A percentile compares a stretch with the other conserved stretches of the same genome.
phyloP scores from a whole-genome alignment of 2,888 invertebrate species.

The Nymphalis urticae region DNA sequence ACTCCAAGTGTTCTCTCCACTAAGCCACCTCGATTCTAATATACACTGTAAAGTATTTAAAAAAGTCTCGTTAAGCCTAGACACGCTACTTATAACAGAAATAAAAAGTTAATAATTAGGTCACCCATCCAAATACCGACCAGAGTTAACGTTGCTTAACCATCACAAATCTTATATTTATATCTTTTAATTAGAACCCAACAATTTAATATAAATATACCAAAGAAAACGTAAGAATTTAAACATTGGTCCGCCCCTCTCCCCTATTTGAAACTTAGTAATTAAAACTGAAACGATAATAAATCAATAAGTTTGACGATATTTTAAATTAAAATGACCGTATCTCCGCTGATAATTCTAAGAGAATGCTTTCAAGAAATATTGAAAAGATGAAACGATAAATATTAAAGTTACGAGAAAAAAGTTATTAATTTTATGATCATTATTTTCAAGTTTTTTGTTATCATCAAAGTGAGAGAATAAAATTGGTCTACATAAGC shows the following conservation, averaged over 20 bases:
- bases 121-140: too few relatives aligned
- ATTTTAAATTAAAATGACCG: constrained; percentile 68
- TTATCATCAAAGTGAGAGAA: neutral
- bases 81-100: too few relatives aligned
- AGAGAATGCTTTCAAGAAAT: constrained; percentile 48
- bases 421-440: neutral
- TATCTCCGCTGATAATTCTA: constrained; percentile 51
- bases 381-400: constrained; percentile 47
- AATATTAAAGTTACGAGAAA: constrained; percentile 37
- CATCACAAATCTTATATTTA: too few relatives aligned
- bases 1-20: too few relatives aligned
- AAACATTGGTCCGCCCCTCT: constrained; percentile 21
- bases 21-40: too few relatives aligned
- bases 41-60: too few relatives aligned
- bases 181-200: too few relatives aligned
- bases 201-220: neutral
- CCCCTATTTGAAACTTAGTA: constrained; percentile 52
- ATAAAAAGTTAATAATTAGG: too few relatives aligned
- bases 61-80: too few relatives aligned
- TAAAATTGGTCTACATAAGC: too few relatives aligned
- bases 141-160: too few relatives aligned
- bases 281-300: constrained; percentile 64
- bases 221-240: constrained; percentile 19
- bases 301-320: constrained; percentile 70
- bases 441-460: neutral